These are phyloP conservation scores for Hephaestus fuliginosus DNA, from an alignment of 2,797 vertebrate genomes.

Conservation along the genomic window DNA sequence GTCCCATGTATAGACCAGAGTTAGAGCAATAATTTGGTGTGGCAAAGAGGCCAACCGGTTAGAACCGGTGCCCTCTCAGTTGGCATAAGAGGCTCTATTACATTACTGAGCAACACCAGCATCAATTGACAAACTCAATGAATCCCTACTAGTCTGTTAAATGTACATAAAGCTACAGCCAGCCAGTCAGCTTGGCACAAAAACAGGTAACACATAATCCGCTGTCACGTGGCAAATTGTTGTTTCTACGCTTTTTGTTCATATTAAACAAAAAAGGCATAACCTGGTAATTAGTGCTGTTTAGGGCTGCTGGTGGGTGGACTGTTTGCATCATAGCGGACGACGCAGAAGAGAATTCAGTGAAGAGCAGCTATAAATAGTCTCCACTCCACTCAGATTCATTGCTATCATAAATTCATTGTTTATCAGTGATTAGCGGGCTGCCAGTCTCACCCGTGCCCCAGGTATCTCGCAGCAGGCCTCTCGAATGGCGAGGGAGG, in stretches of 20 bases:
- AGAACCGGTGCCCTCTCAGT: background rate
- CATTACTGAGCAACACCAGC: background rate
- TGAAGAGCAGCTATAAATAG: background rate
- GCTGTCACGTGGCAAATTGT: background rate
- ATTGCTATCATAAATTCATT: background rate
- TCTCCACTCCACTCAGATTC: background rate
- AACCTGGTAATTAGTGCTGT: background rate
- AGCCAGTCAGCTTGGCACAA: background rate
- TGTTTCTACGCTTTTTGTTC: background rate
- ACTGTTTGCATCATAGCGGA: background rate
- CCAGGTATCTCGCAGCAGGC: conserved; percentile 95
- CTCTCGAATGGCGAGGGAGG: conserved; percentile 90
- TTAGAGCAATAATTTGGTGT: background rate
- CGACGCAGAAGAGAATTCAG: background rate
- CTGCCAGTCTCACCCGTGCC: conserved; percentile 86
- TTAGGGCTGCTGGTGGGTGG: background rate
- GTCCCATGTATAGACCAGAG: background rate
- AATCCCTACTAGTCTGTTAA: background rate
- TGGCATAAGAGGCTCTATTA: background rate
- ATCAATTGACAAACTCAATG: too few species aligned
- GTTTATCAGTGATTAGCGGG: background rate
- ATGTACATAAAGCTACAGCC: background rate
- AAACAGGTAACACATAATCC: too few species aligned
- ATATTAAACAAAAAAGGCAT: background rate
- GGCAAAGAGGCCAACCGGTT: too few species aligned